Conservation (phyloP, 2,797 vertebrate genomes). For the Huso huso region DNA sequence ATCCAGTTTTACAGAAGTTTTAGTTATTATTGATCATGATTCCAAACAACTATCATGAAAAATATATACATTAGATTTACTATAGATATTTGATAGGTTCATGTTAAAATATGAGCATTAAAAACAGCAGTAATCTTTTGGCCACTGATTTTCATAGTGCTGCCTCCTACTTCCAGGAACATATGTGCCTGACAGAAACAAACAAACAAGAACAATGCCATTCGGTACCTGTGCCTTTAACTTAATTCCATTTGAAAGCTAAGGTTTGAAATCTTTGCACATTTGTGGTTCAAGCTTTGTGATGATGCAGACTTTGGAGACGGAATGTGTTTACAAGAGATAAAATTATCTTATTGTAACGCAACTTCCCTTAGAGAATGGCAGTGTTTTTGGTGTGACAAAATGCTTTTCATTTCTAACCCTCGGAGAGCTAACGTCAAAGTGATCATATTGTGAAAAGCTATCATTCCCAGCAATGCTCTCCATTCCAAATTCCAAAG, state of each 20-base stretch:
- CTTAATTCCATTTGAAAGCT: not conserved
- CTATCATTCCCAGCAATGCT: not conserved
- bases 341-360: not conserved
- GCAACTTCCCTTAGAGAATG: not conserved
- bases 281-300: not conserved
- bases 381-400: not conserved
- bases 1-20: too few relatives aligned
- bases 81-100: too few relatives aligned
- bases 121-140: too few relatives aligned
- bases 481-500: not conserved
- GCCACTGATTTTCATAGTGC: too few relatives aligned
- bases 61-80: too few relatives aligned
- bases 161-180: too few relatives aligned
- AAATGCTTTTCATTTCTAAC: not conserved
- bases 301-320: slow-evolving; percentile 1
- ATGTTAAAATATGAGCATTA: too few relatives aligned
- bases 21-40: too few relatives aligned
- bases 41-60: too few relatives aligned
- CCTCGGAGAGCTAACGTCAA: not conserved
- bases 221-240: not conserved
- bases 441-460: slow-evolving; percentile 1
- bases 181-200: too few relatives aligned
- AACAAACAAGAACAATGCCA: too few relatives aligned
- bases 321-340: not conserved
- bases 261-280: too few relatives aligned